A percentile compares a stretch with the other conserved stretches of the same genome.
These are phyloP conservation scores for Cololabis saira DNA, from an alignment of 2,113 vertebrate genomes.

Conservation along the genomic window DNA sequence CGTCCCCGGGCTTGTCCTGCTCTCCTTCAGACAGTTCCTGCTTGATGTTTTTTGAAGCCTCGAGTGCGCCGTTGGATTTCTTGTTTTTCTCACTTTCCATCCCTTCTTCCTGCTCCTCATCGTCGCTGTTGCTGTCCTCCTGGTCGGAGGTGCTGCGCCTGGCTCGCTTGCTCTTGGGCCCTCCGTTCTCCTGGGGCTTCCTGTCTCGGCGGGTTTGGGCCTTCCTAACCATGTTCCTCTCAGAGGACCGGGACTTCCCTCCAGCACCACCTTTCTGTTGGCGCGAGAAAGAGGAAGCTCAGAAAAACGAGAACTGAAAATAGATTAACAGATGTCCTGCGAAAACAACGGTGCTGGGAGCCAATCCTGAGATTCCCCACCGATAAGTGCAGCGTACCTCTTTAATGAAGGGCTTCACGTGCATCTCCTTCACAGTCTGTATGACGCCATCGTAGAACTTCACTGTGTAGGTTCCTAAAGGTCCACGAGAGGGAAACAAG, in stretches of 20 bases:
- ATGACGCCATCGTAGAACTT: slow-evolving; percentile 98
- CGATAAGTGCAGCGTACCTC: slow-evolving; percentile 78
- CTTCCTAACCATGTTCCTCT: slow-evolving; percentile 66
- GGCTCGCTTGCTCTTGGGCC: slow-evolving; percentile 64
- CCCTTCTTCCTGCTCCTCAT: slow-evolving; percentile 58
- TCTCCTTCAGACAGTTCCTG: slow-evolving; percentile 58
- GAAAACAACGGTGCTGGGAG: neutral
- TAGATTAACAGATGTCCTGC: neutral
- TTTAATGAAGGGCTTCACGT: slow-evolving; percentile 92
- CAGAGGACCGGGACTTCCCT: slow-evolving; percentile 59
- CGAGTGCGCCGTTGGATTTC: slow-evolving; percentile 46
- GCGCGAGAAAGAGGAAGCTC: slow-evolving; percentile 4
- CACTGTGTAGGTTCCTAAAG: slow-evolving; percentile 94
- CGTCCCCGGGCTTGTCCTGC: slow-evolving; percentile 81
- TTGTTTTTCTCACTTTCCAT: slow-evolving; percentile 47
- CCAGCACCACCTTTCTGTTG: slow-evolving; percentile 57
- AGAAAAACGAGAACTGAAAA: slow-evolving; percentile 2
- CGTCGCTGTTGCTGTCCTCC: slow-evolving; percentile 73
- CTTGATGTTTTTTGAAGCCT: slow-evolving; percentile 36
- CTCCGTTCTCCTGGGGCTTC: slow-evolving; percentile 70
- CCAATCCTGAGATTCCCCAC: neutral
- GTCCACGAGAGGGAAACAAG: neutral
- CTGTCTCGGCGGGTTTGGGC: slow-evolving; percentile 60
- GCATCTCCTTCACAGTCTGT: slow-evolving; percentile 97
- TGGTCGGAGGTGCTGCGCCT: slow-evolving; percentile 75